Evolutionary conservation across 2,113 vertebrate genomes (phyloP), one percentile per base, ranked within the genome.

Genomic region (Platanista minor): DNA sequence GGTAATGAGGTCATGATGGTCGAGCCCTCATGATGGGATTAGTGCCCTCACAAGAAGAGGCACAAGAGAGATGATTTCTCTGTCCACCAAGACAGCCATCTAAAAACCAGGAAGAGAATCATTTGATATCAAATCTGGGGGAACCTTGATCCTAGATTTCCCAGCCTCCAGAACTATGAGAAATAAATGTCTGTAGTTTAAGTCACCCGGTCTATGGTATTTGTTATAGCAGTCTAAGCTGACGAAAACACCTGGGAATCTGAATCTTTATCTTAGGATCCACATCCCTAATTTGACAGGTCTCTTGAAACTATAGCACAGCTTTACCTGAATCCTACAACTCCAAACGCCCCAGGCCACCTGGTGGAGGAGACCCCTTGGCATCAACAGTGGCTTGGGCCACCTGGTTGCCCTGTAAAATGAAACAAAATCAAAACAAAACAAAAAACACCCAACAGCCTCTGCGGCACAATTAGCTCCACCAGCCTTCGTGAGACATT

Each of bases 361-460:
- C 13, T 71, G 7, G 17, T 33, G 11, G 20, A 59, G 83, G 66
- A 91, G 29, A 67, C 17, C 10, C 6, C 7, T 41, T 92, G 66
- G 64, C 54, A 62, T 74, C 33, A 66, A 62, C 3, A 39, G 8
- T 7, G 3, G 31, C 43, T 54, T 43, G 13, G 72, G 18, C 46
- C 49, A 46, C 61, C 61, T 57, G 29, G 25, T 17, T 81, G 3
- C 27, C 69, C 54, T 61, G 3, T 72, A 46, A 94, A 95, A 92
- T 80, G 61, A 95, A 83, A 67, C 18, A 33, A 88, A 89, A 93
- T 71, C 41, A 91, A 96, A 96, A 74, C 66, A 82, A 95, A 95
- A 69, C 71, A 88, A 61, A 95, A 95, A 91, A 49, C 14, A 62
- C 12, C 49, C 36, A 61, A 81, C 20, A 54, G 12, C 33, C 69